Evolutionary conservation across 2,888 invertebrate species (phyloP), one percentile per base, ranked within the genome.

Genomic region (Rhingia rostrata): DNA sequence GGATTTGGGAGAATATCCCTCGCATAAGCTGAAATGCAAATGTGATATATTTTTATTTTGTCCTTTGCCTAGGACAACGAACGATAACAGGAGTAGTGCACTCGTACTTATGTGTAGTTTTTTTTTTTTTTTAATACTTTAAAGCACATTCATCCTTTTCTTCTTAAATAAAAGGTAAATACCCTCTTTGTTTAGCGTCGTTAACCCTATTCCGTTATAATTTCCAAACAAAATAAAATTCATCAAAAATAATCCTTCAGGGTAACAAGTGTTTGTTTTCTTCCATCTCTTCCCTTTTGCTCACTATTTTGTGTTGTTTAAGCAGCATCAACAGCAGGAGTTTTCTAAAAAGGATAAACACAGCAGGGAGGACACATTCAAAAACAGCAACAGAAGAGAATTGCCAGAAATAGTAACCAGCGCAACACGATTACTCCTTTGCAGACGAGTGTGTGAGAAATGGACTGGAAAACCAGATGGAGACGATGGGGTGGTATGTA

Each of bases 401-500:
- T 9, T 22, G 35, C 32, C 33, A 58, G 22, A 6, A 33, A 33
- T 53, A 14, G 53, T 32, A 30, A 41, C 33, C 45, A 58, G 30
- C 39, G 33, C 35, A 41, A 51, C 66, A 77, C 53, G 45, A 70
- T 47, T 32, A 30, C 22, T 73, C 64, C 30, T 35, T 32, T 14
- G 10, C 51, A 47, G 47, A 53, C 66, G 47, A 35, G 67, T 56
- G 61, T 60, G 53, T 58, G 47, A 63, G 83, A 86, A 87, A 88
- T 88, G 88, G 87, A 88, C 78, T 86, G 87, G 86, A 88, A 87
- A 87, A 86, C 87, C 73, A 87, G 87, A 82, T 87, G 87, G 86
- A 87, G 86, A 87, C 86, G 86, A 86, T 86, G 86, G 84, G 86
- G 85, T 86, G 86, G 78, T 61, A 78, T 87, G 86, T 88, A 87